A percentile compares a stretch with the other conserved stretches of the same genome.
Evolutionary conservation across 2,797 vertebrate genomes (phyloP).

Genomic region (Thunnus albacares): DNA sequence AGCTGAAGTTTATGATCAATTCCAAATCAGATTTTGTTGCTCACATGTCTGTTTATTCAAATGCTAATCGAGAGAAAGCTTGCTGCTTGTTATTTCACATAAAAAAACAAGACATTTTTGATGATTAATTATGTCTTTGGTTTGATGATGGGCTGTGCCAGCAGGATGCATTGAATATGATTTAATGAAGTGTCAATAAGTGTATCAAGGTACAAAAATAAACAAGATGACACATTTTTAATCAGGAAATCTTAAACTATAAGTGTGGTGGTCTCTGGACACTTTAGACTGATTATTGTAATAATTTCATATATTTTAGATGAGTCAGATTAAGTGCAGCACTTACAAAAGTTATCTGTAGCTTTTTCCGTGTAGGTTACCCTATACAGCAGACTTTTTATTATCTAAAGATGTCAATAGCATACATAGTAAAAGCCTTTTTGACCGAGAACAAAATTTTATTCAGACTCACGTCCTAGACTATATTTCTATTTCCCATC

Average conservation of each 20-base stretch:
- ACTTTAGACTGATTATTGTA: neutral
- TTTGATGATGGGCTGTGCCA: neutral
- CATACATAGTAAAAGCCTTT: conserved; percentile 23
- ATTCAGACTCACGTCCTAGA: conserved; percentile 36
- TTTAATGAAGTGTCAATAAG: neutral
- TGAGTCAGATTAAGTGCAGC: neutral
- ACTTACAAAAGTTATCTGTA: neutral
- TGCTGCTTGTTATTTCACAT: neutral
- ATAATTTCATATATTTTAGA: neutral
- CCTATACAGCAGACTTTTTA: neutral
- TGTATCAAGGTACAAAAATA: neutral
- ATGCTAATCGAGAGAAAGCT: neutral
- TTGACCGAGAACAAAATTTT: conserved; percentile 20
- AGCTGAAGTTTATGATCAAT: neutral
- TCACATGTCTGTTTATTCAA: neutral
- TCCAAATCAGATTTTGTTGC: neutral
- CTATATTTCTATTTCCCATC: conserved; percentile 29
- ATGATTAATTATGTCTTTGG: neutral
- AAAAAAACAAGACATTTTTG: neutral
- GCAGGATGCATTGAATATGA: neutral
- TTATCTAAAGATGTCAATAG: conserved; percentile 30
- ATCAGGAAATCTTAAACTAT: neutral
- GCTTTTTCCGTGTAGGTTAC: neutral
- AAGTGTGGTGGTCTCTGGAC: neutral
- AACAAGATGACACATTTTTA: neutral